Evolutionary conservation across 2,797 vertebrate genomes (phyloP).

Genomic region (Manis javanica): DNA sequence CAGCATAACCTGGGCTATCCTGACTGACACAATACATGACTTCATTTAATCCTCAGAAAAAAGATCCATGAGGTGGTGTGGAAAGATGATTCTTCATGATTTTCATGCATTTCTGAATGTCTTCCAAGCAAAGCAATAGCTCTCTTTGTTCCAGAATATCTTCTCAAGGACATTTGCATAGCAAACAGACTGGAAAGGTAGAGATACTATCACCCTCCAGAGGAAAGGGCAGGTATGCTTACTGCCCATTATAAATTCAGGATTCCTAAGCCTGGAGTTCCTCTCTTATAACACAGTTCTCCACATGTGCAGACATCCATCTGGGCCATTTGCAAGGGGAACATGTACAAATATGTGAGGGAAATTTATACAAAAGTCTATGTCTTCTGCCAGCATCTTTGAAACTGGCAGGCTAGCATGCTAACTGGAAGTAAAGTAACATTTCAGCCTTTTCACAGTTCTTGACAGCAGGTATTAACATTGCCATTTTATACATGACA

Average conservation of each 20-base stretch:
- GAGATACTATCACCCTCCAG: neutral
- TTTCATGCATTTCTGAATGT: neutral
- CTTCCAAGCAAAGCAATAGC: neutral
- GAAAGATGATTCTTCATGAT: neutral
- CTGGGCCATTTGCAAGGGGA: neutral
- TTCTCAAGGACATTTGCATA: neutral
- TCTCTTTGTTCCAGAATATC: constrained; percentile 16
- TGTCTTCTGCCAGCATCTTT: constrained; percentile 31
- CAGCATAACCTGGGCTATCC: neutral
- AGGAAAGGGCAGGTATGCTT: neutral
- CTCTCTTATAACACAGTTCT: neutral
- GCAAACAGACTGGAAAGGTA: neutral
- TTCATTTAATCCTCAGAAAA: neutral
- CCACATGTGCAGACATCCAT: neutral
- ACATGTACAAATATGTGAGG: neutral
- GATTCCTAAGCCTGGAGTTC: neutral
- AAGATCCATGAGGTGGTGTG: neutral
- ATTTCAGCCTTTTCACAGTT: neutral
- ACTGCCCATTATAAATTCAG: neutral
- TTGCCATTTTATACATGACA: neutral
- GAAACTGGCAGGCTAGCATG: neutral
- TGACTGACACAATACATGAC: neutral
- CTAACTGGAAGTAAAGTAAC: neutral
- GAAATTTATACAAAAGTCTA: neutral
- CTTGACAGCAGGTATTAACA: neutral